Conservation (phyloP, 2,888 invertebrate genomes). For the Agonopterix heracliana region DNA sequence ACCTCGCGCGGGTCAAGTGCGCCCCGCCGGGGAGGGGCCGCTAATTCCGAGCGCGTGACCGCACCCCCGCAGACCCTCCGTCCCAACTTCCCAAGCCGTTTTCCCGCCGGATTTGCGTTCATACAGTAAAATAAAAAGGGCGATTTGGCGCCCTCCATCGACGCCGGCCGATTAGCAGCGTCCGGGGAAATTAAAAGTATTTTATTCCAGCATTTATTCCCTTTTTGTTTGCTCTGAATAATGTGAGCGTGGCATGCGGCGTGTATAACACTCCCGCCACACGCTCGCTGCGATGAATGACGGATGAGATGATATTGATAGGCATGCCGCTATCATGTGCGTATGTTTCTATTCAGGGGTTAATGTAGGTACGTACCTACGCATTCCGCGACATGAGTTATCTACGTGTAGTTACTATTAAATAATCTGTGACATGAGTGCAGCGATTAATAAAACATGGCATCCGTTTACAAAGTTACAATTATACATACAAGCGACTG, state of each 20-base stretch:
- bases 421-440: too few relatives aligned
- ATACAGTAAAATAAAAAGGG: conserved; percentile 73
- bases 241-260: conserved; percentile 39
- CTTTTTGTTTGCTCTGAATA: conserved; percentile 67
- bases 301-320: conserved; percentile 27
- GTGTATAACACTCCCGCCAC: conserved; percentile 15
- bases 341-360: conserved; percentile 9
- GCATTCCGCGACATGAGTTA: too few relatives aligned
- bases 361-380: neutral
- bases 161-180: conserved; percentile 71
- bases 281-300: conserved; percentile 18
- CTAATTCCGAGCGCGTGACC: conserved; percentile 68
- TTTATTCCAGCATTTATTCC: conserved; percentile 71
- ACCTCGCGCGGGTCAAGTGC: conserved; percentile 62
- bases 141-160: conserved; percentile 72
- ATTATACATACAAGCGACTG: too few relatives aligned
- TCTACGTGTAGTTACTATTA: too few relatives aligned
- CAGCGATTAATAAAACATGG: too few relatives aligned
- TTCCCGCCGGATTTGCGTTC: conserved; percentile 73
- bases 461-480: too few relatives aligned
- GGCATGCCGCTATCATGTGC: conserved; percentile 17
- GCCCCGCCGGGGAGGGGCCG: conserved; percentile 32
- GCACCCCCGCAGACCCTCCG: conserved; percentile 31
- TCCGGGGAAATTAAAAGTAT: conserved; percentile 75
- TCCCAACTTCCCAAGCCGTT: conserved; percentile 39